Base-by-base conservation (phyloP, 2,888 invertebrate genomes). In the Thera obeliscata region DNA sequence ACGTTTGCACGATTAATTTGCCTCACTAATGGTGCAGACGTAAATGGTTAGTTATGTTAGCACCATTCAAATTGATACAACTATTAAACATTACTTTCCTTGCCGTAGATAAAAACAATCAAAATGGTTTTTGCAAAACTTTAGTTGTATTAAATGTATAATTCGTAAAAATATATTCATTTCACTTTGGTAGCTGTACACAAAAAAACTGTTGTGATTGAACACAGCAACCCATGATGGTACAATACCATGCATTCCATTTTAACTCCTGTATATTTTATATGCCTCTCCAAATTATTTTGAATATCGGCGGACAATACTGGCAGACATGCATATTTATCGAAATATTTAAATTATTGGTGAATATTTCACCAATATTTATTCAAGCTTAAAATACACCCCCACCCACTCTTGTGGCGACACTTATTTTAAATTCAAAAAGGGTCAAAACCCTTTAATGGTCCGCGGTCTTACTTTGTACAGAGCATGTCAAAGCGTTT, bases 241-340 rank as follows among this genome's bases (percentile, higher is more conserved):
- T 46, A 46, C 9, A 33, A 49, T 9, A 33, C 12, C 41, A 54
- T 36, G n/a, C 52, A 36, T 43, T 56, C 36, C n/a, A 50, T 43
- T 55, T 61, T 7, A 35, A 58, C 61, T 46, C 22, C 22, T 22
- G 22, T 22, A 22, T 22, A 22, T 22, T 11, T 3, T 35, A 4
- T 8, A 49, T 54, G 52, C 54, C 35, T 57, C 36, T 7, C 55
- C 69, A 61, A 67, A 66, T 67, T 67, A 56, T 38, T 56, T 49
- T 61, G 66, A 54, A 56, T 69, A 65, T 67, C 60, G 60, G 63
- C 60, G 60, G 72, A 70, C 71, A 69, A 69, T 66, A 71, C 70
- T 61, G 69, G 63, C 73, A 61, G 67, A 58, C 67, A 67, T 73
- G 72, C 71, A 75, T 73, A 75, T 75, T 72, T 75, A 71, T 72